These are phyloP conservation scores for Neodon shergylaensis DNA, from an alignment of 2,113 vertebrate species.

Conservation along the genomic window DNA sequence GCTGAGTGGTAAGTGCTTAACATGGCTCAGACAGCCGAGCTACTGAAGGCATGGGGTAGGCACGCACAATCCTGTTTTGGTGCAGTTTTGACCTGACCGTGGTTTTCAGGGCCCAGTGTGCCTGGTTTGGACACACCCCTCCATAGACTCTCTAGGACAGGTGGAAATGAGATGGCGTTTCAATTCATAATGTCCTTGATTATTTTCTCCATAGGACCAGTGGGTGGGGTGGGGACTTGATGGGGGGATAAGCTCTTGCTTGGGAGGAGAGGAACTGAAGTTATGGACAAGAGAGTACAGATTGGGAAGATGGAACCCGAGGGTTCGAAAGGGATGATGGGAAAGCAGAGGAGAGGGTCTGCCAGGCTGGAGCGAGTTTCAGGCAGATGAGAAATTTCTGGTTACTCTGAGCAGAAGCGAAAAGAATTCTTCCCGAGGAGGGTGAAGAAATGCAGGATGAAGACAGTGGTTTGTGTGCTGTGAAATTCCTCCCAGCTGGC, in stretches of 20 bases:
- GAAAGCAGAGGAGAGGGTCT: background rate
- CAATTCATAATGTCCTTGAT: background rate
- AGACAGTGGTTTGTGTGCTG: background rate
- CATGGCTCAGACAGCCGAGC: background rate
- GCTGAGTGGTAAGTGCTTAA: too few relatives aligned
- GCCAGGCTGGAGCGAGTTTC: background rate
- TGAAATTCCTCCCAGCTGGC: background rate
- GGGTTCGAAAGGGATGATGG: background rate
- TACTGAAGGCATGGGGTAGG: background rate
- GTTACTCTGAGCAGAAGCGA: background rate
- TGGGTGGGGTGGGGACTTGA: background rate
- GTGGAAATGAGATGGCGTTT: background rate
- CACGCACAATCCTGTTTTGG: too few relatives aligned
- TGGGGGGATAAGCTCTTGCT: background rate
- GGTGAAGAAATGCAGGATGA: background rate
- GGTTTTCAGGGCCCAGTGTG: background rate
- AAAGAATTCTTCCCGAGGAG: too few relatives aligned
- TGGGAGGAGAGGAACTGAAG: background rate
- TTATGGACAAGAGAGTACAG: background rate
- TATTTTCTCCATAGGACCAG: background rate
- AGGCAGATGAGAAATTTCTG: background rate
- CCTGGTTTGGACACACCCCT: too few relatives aligned
- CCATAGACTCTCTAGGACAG: background rate
- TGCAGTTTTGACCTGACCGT: background rate
- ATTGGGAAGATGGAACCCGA: background rate